A percentile compares a stretch with the other conserved stretches of the same genome.
phyloP scores from a whole-genome alignment of 92 coral and sea anemone species.

The Phenganax subtilis region DNA sequence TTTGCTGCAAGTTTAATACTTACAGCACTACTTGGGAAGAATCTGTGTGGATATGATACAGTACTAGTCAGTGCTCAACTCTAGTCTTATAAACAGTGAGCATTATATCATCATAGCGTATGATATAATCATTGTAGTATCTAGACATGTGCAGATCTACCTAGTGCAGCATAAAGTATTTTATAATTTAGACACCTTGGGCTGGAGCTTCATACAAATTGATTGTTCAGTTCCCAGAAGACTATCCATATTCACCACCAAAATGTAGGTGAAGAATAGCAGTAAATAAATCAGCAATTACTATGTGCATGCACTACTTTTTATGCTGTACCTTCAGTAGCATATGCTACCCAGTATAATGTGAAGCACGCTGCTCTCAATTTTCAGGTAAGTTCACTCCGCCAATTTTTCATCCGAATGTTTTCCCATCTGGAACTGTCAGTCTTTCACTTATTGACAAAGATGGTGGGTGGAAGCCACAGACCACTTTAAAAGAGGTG shows the following conservation, averaged over 20 bases:
- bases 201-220: constrained; percentile 85
- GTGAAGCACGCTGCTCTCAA: background rate
- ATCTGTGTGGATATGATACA: too few species aligned
- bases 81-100: background rate
- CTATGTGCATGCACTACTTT: too few species aligned
- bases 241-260: constrained; percentile 90
- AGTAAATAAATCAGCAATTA: background rate
- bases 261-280: constrained; percentile 63
- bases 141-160: background rate
- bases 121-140: background rate
- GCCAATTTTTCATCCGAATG: constrained; percentile 85
- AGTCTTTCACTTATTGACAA: constrained; percentile 79
- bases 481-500: constrained; percentile 80
- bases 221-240: constrained; percentile 65
- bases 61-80: too few species aligned
- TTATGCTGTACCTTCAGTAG: too few species aligned
- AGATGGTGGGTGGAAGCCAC: constrained; percentile 90
- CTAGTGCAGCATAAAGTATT: background rate
- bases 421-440: constrained; percentile 93
- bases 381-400: constrained; percentile 77
- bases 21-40: background rate
- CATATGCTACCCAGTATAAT: background rate
- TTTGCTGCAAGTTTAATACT: background rate
- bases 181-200: constrained; percentile 72
- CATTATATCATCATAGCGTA: background rate